These are phyloP conservation scores for Spinibarbus caldwelli DNA, from an alignment of 2,797 vertebrate species.

Conservation along the genomic window DNA sequence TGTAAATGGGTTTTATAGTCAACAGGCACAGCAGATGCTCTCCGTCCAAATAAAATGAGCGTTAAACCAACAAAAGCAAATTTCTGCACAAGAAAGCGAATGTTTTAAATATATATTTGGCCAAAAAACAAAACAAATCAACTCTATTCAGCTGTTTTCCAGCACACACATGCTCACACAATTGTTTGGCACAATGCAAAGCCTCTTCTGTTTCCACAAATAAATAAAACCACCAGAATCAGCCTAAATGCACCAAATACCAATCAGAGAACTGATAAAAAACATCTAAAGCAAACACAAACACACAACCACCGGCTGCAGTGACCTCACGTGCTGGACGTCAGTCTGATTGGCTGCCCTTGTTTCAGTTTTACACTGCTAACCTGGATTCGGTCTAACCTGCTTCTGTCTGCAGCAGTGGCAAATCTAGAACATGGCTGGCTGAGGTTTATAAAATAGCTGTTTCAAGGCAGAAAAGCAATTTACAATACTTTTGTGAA, in stretches of 20 bases:
- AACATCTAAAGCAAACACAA: background rate
- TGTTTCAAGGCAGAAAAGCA: background rate
- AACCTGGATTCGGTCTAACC: too few relatives aligned
- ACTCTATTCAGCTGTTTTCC: background rate
- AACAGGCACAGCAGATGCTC: slow-evolving; percentile 32
- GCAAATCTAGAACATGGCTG: slow-evolving; percentile 40
- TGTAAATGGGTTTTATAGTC: slow-evolving; percentile 10
- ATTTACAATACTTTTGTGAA: background rate
- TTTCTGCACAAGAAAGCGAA: slow-evolving; percentile 13
- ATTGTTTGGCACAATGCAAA: slow-evolving; percentile 31
- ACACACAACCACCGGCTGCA: too few relatives aligned
- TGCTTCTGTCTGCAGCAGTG: slow-evolving; percentile 26
- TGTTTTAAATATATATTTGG: slow-evolving; percentile 27
- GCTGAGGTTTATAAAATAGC: background rate
- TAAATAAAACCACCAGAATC: background rate
- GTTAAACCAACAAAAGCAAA: slow-evolving; percentile 23
- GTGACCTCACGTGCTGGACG: too few relatives aligned
- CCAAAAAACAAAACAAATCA: slow-evolving; percentile 25
- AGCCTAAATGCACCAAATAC: background rate
- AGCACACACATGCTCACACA: slow-evolving; percentile 7
- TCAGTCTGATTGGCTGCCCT: background rate
- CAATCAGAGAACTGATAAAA: background rate
- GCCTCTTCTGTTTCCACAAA: background rate
- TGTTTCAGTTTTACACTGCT: slow-evolving; percentile 2
- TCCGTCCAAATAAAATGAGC: slow-evolving; percentile 16